Conservation (phyloP, 2,888 invertebrate genomes). For the Trissoscelio sp. region DNA sequence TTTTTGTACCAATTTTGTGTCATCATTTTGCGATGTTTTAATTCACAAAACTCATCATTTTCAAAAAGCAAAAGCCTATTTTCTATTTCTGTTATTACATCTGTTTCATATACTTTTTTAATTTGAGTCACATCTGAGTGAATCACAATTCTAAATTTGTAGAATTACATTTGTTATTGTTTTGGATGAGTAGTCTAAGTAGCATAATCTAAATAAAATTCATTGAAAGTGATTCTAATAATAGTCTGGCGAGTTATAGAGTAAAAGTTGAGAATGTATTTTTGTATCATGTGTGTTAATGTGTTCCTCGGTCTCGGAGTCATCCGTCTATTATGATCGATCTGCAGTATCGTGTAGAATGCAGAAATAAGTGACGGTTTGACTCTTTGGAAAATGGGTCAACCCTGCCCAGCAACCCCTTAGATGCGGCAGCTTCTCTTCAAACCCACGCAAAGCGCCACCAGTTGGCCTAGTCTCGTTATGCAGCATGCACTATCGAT, state of each 20-base stretch:
- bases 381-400: slow-evolving; percentile 65
- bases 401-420: slow-evolving; percentile 69
- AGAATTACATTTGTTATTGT: too few relatives aligned
- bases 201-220: too few relatives aligned
- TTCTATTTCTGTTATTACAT: too few relatives aligned
- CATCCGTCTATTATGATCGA: slow-evolving; percentile 54
- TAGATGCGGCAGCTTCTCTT: slow-evolving; percentile 66
- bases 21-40: too few relatives aligned
- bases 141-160: too few relatives aligned
- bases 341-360: slow-evolving; percentile 52
- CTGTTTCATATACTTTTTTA: too few relatives aligned
- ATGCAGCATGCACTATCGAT: slow-evolving; percentile 58
- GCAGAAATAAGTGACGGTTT: slow-evolving; percentile 58
- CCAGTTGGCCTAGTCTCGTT: slow-evolving; percentile 62
- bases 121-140: too few relatives aligned
- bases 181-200: too few relatives aligned
- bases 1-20: not conserved
- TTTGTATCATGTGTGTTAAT: not conserved
- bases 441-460: slow-evolving; percentile 65
- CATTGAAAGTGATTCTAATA: too few relatives aligned
- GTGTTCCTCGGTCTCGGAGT: slow-evolving; percentile 7
- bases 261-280: not conserved
- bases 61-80: too few relatives aligned
- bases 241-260: too few relatives aligned
- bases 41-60: too few relatives aligned